Evolutionary conservation across 2,113 vertebrate species (phyloP).

Genomic region (Ciconia boyciana): DNA sequence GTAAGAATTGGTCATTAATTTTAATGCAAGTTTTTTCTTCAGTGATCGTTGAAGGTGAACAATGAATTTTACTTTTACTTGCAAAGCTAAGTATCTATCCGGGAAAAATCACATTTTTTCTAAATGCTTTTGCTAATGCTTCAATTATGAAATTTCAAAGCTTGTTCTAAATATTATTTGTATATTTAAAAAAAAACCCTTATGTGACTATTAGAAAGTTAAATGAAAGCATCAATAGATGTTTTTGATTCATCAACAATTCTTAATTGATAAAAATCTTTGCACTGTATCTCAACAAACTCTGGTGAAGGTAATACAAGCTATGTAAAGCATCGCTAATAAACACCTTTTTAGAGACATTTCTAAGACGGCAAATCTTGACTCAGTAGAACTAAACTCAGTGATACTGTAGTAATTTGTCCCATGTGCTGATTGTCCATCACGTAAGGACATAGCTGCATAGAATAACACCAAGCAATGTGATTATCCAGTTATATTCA

Average conservation of each 20-base stretch:
- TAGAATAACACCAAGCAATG: background rate
- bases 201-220: background rate
- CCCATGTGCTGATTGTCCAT: background rate
- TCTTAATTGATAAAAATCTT: background rate
- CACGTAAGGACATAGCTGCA: background rate
- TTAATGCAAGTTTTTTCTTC: background rate
- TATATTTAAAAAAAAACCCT: background rate
- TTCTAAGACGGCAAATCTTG: slow-evolving; percentile 24
- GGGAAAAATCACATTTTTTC: background rate
- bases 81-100: background rate
- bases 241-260: background rate
- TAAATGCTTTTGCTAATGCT: background rate
- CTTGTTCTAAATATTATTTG: background rate
- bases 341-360: slow-evolving; percentile 3
- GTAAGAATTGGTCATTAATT: background rate
- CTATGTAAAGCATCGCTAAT: slow-evolving; percentile 18
- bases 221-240: background rate
- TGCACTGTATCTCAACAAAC: background rate
- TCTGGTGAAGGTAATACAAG: background rate
- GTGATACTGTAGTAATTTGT: slow-evolving; percentile 21
- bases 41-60: background rate
- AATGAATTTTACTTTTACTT: background rate
- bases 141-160: background rate
- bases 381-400: slow-evolving; percentile 16
- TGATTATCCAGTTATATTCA: background rate